phyloP scores from a whole-genome alignment of 1,140 invertebrate species.

The Drosophila chauvacae region DNA sequence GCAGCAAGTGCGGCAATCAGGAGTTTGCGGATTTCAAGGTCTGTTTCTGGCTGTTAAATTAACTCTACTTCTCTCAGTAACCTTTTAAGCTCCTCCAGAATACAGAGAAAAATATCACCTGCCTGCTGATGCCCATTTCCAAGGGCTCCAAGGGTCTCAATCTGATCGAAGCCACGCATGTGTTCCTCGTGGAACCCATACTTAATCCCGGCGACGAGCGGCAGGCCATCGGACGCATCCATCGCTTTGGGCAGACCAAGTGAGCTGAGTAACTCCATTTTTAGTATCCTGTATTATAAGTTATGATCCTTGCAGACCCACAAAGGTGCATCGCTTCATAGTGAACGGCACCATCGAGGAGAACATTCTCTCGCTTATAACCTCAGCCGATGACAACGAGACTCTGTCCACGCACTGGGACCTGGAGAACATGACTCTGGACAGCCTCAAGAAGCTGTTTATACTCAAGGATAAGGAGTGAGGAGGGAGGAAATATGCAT shows the following conservation, averaged over 20 bases:
- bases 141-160: slow-evolving; percentile 92
- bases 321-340: slow-evolving; percentile 89
- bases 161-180: slow-evolving; percentile 91
- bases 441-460: slow-evolving; percentile 66
- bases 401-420: slow-evolving; percentile 73
- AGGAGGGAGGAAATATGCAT: not conserved
- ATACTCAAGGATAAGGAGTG: slow-evolving; percentile 39
- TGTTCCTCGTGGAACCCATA: slow-evolving; percentile 91
- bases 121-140: slow-evolving; percentile 88
- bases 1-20: slow-evolving; percentile 85
- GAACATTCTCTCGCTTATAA: slow-evolving; percentile 85
- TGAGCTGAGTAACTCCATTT: slow-evolving; percentile 50
- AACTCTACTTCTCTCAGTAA: not conserved
- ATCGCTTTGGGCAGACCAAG: slow-evolving; percentile 92
- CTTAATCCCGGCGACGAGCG: slow-evolving; percentile 90
- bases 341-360: slow-evolving; percentile 90
- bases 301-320: slow-evolving; percentile 84
- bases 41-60: not conserved
- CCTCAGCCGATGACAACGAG: slow-evolving; percentile 57
- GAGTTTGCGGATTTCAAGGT: slow-evolving; percentile 87
- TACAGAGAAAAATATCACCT: slow-evolving; percentile 85
- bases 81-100: slow-evolving; percentile 63
- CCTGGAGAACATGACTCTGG: slow-evolving; percentile 70
- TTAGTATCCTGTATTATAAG: no score
- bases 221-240: slow-evolving; percentile 92